Conservation (phyloP, 2,797 vertebrate species). For the Hydrolagus colliei region DNA sequence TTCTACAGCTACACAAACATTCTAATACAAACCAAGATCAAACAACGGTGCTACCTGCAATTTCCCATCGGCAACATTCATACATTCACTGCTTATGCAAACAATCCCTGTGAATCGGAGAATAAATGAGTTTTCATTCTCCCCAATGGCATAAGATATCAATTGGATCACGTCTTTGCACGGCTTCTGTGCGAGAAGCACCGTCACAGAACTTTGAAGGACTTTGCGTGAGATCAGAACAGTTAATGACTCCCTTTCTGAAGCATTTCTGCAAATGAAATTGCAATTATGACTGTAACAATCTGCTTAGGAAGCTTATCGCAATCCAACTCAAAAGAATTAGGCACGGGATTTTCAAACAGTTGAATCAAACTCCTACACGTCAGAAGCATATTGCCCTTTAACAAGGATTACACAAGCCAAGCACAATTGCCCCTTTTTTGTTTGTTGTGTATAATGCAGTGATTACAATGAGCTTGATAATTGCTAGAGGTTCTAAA, state of each 20-base stretch:
- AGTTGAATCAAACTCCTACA: neutral
- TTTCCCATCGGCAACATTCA: neutral
- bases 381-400: neutral
- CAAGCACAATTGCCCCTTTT: neutral
- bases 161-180: conserved; percentile 42
- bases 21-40: neutral
- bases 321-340: neutral
- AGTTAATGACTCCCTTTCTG: conserved; percentile 34
- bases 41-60: neutral
- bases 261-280: conserved; percentile 53
- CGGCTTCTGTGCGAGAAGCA: conserved; percentile 36
- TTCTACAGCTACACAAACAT: neutral
- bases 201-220: conserved; percentile 43
- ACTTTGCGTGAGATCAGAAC: conserved; percentile 41
- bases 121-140: neutral
- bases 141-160: conserved; percentile 26
- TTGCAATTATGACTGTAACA: conserved; percentile 63
- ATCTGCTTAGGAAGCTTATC: conserved; percentile 58
- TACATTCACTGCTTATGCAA: conserved; percentile 3
- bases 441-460: neutral
- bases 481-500: neutral
- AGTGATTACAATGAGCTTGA: neutral
- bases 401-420: conserved; percentile 15
- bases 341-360: neutral
- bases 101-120: neutral